phyloP scores from a whole-genome alignment of 2,888 invertebrate genomes.

The Lepetodrilus schrolli region DNA sequence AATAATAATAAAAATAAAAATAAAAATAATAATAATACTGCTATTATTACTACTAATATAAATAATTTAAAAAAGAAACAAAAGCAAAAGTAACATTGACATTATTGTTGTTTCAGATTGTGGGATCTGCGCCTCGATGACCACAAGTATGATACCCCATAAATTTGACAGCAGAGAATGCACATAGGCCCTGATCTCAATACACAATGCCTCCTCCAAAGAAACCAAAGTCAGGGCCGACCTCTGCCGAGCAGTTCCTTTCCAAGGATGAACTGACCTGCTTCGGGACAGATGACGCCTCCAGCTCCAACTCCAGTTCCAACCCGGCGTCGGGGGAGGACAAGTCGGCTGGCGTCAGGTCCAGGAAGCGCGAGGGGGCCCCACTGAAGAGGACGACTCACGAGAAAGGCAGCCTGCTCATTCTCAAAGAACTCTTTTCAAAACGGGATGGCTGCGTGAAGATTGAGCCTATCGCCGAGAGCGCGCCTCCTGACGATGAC shows the following conservation, averaged over 20 bases:
- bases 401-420: slow-evolving; percentile 3
- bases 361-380: background rate
- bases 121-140: slow-evolving; percentile 11
- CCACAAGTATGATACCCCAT: background rate
- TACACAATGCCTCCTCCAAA: slow-evolving; percentile 68
- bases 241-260: slow-evolving; percentile 66
- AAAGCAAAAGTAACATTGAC: no score
- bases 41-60: no score
- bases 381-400: background rate
- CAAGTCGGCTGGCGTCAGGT: background rate
- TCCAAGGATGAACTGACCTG: slow-evolving; percentile 55
- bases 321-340: background rate
- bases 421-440: slow-evolving; percentile 20
- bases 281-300: background rate
- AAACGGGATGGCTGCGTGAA: background rate
- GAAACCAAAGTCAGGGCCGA: slow-evolving; percentile 70
- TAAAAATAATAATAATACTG: no score
- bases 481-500: background rate
- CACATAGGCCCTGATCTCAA: slow-evolving; percentile 10
- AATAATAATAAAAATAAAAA: no score
- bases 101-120: slow-evolving; percentile 1
- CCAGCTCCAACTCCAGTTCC: background rate
- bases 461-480: background rate
- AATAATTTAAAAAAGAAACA: no score
- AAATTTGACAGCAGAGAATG: slow-evolving; percentile 19